phyloP scores from a whole-genome alignment of 2,888 invertebrate genomes.

The Lasioglossum marginatum region DNA sequence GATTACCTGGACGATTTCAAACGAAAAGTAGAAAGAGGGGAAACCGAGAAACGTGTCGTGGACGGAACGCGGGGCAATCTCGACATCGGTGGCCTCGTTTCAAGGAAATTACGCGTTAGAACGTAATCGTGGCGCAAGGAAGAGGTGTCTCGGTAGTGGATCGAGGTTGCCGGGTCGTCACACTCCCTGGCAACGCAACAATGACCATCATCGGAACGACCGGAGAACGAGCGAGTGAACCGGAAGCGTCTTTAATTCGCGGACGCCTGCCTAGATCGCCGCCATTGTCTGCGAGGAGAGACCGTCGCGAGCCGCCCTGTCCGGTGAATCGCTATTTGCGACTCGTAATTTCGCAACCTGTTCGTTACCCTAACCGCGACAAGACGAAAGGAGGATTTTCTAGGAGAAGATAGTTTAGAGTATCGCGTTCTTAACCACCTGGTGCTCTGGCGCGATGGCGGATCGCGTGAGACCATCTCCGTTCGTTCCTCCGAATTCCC shows the following conservation, averaged over 20 bases:
- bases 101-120: slow-evolving; percentile 65
- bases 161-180: slow-evolving; percentile 82
- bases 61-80: slow-evolving; percentile 5
- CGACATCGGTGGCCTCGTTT: slow-evolving; percentile 54
- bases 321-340: background rate
- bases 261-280: slow-evolving; percentile 64
- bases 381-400: background rate
- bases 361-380: background rate
- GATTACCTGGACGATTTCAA: slow-evolving; percentile 32
- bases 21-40: background rate
- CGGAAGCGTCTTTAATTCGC: slow-evolving; percentile 77
- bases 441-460: background rate
- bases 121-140: slow-evolving; percentile 59
- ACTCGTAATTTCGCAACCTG: background rate
- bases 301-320: background rate
- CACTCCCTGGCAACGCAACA: slow-evolving; percentile 80
- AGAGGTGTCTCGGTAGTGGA: slow-evolving; percentile 64
- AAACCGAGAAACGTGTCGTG: slow-evolving; percentile 3
- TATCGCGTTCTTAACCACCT: background rate
- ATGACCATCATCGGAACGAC: slow-evolving; percentile 77
- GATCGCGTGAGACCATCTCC: background rate
- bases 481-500: background rate
- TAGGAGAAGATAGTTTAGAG: no score
- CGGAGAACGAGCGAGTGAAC: slow-evolving; percentile 68
- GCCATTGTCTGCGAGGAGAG: background rate